Evolutionary conservation across 2,888 invertebrate species (phyloP), one percentile per base, ranked within the genome.

Genomic region (Netelia virgata): DNA sequence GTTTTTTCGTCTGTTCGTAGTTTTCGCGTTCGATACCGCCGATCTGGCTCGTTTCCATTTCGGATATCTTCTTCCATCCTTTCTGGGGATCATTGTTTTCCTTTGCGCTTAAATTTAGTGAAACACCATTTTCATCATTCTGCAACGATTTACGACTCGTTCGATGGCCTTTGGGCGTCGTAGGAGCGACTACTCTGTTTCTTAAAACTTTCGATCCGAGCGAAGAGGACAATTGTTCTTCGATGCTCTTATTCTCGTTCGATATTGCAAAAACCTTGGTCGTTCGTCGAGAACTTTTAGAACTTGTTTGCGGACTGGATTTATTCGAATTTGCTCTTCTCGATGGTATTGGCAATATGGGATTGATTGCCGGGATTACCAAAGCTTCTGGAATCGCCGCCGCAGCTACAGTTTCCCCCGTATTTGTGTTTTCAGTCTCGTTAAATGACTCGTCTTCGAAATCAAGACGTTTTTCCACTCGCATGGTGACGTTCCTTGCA

Each of bases 101-200:
- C 36, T 86, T 83, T 1, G 18, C 41, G 11, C 61, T 70, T 2
- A 55, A 28, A 55, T 85, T 57, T 0, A 57, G 43, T n/a, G 50
- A 53, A 10, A 20, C 43, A 11, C 47, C 36, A 9, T 70, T 36
- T 18, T 66, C 43, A 14, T 66, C 61, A 8, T 16, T 47, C 8
- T 16, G 0, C 16, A 75, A 72, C 73, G 59, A 77, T 63, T 70
- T 87, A 6, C n/a, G 78, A 61, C 57, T 87, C 10, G 16, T 36
- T 28, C 86, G 78, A 18, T 47, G 84, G 18, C 59, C 79, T 20
- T 86, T 72, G 20, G 86, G 59, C 0, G 57, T 73, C 5, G 11
- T 20, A n/a, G 77, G 6, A 1, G 20, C 9, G n/a, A 90, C 20
- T 9, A 63, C 83, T 63, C 90, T 87, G 72, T 85, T 90, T 36